Percentiles rank a stretch among this genome's conserved stretches.
Evolutionary conservation across 1,140 invertebrate genomes (phyloP).

Genomic region (Achatina immaculata): DNA sequence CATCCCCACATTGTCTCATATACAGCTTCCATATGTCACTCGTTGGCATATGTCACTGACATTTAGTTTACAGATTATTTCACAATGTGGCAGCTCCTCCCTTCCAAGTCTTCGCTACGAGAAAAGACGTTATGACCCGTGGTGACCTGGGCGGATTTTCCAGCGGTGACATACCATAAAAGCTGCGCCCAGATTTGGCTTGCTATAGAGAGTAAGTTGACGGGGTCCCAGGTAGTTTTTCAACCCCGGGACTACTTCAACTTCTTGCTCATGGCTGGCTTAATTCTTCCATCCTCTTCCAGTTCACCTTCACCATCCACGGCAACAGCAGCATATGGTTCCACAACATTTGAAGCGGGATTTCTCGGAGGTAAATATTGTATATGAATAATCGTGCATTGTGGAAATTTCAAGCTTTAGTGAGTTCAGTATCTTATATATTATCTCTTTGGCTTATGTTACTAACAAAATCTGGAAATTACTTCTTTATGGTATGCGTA

Average conservation of each 20-base stretch:
- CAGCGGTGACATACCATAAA: background rate
- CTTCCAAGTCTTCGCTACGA: background rate
- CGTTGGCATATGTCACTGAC: background rate
- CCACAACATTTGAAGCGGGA: too few species aligned
- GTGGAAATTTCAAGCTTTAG: too few species aligned
- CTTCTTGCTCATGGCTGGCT: constrained; percentile 50
- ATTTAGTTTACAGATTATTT: background rate
- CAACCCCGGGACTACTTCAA: constrained; percentile 63
- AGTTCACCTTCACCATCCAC: too few species aligned
- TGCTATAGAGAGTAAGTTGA: constrained; percentile 57
- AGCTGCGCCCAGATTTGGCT: background rate
- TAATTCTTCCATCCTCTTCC: background rate
- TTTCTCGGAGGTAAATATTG: too few species aligned
- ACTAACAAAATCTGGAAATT: too few species aligned
- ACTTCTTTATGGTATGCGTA: too few species aligned
- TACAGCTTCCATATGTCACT: background rate
- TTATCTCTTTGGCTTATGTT: too few species aligned
- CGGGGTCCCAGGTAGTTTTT: constrained; percentile 59
- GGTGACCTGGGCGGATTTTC: background rate
- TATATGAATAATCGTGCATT: too few species aligned
- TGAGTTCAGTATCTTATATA: too few species aligned
- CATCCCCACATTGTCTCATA: background rate
- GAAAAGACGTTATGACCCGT: background rate
- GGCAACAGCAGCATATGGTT: too few species aligned
- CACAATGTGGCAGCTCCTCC: background rate